Base-by-base conservation (phyloP, 1,140 invertebrate genomes). In the Hesperophylax magnus region DNA sequence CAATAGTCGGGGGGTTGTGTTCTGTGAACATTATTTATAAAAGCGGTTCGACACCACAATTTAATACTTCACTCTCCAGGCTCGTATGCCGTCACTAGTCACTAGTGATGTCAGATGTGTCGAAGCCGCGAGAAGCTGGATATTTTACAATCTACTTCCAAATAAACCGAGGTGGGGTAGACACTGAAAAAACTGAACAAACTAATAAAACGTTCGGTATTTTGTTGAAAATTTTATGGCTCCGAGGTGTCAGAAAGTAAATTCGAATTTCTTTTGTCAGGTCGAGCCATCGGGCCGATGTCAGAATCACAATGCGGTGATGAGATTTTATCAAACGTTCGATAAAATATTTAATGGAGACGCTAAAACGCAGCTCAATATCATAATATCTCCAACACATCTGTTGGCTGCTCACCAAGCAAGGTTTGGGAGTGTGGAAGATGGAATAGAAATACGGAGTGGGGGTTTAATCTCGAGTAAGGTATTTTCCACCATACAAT, bases 131-230 rank as follows among this genome's bases (percentile, higher is more conserved):
- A 24, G 20, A 20, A 7, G 20, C 56, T 58, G 56, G n/a, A 11
- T 47, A 47, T 47, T 47, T 11, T 18, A 22, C 56, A 61, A 0
- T 22, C 18, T 1, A 18, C 58, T 61, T 2, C 58, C 24, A 61
- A 61, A 22, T 24, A 22, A 18, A 61, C 17, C 58, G 18, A 61
- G 58, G 58, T 61, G 58, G 58, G 18, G 9, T 18, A 61, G 58
- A 65, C 24, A 65, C 22, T 34, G 39, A 65, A 65, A 65, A 22
- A 18, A 34, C 63, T 34, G 27, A 65, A 65, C 27, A 65, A 65
- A 65, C 27, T 39, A 22, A 65, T 65, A 24, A 65, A 65, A 34
- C 39, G 22, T 65, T 65, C 27, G 27, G 22, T 31, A 34, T 65
- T 65, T 65, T 34, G 63, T 22, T 65, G 17, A 65, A 58, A 65